Conservation (phyloP, 2,888 invertebrate species). For the Clanis bilineata region DNA sequence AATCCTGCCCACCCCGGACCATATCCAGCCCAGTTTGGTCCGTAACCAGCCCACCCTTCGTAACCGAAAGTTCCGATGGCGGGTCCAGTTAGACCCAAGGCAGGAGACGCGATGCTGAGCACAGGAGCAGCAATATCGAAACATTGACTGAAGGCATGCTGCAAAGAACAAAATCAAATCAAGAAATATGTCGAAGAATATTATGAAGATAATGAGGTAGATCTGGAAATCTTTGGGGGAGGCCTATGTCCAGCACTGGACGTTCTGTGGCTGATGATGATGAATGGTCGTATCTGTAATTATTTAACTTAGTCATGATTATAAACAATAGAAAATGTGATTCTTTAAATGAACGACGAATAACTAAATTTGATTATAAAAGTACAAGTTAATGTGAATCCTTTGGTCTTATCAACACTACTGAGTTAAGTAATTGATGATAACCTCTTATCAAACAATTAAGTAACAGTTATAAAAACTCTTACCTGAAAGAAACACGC, state of each 20-base stretch:
- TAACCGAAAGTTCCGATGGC: neutral
- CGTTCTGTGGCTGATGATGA: no score
- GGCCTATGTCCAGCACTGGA: no score
- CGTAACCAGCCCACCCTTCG: neutral
- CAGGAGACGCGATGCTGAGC: neutral
- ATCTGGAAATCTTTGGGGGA: no score
- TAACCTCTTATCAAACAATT: neutral
- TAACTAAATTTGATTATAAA: neutral
- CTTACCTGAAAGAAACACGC: slow-evolving; percentile 32
- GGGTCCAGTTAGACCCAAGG: neutral
- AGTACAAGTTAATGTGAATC: neutral
- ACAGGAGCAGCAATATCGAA: neutral
- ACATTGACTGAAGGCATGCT: slow-evolving; percentile 10
- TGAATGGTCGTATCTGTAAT: no score
- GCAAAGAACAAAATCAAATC: neutral
- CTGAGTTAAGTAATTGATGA: neutral
- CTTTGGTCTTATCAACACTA: neutral
- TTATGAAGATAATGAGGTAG: no score
- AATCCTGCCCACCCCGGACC: neutral
- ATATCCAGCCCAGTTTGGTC: neutral
- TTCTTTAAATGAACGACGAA: no score
- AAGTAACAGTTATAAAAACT: neutral
- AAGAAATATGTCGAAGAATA: neutral
- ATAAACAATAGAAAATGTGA: no score
- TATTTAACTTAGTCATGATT: no score